These are phyloP conservation scores for Arenicola marina DNA, from an alignment of 2,888 invertebrate species.

Conservation along the genomic window DNA sequence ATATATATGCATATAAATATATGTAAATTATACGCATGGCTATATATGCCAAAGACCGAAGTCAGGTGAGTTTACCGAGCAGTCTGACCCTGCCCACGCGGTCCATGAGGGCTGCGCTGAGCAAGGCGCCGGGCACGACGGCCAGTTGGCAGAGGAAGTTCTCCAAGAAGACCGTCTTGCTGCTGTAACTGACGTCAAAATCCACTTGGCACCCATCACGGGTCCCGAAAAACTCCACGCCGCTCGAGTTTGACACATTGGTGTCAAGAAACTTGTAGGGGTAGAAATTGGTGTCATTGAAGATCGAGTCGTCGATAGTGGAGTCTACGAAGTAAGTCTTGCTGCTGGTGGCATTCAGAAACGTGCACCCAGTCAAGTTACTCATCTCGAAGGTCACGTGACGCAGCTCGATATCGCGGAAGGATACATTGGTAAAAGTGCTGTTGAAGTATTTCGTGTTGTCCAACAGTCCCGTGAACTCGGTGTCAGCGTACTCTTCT, in stretches of 20 bases:
- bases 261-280: conserved; percentile 16
- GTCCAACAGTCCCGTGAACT: conserved; percentile 8
- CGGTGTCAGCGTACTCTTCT: not conserved
- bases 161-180: conserved; percentile 16
- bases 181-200: conserved; percentile 21
- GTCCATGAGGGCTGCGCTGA: conserved; percentile 20
- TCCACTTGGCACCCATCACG: conserved; percentile 14
- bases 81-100: conserved; percentile 19
- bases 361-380: conserved; percentile 12
- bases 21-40: not conserved
- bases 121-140: conserved; percentile 16
- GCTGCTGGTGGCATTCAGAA: conserved; percentile 18
- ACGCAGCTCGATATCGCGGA: conserved; percentile 16
- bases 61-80: conserved; percentile 15
- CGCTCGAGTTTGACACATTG: not conserved
- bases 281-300: conserved; percentile 26
- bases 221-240: not conserved
- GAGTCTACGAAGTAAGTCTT: conserved; percentile 20
- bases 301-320: conserved; percentile 1
- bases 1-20: too few species aligned
- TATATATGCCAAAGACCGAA: not conserved
- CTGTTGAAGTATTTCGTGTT: conserved; percentile 17
- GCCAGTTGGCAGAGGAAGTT: conserved; percentile 22
- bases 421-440: conserved; percentile 18
- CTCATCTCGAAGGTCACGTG: conserved; percentile 25